phyloP scores from a whole-genome alignment of 1,140 invertebrate genomes.

The Danaus melanippus region DNA sequence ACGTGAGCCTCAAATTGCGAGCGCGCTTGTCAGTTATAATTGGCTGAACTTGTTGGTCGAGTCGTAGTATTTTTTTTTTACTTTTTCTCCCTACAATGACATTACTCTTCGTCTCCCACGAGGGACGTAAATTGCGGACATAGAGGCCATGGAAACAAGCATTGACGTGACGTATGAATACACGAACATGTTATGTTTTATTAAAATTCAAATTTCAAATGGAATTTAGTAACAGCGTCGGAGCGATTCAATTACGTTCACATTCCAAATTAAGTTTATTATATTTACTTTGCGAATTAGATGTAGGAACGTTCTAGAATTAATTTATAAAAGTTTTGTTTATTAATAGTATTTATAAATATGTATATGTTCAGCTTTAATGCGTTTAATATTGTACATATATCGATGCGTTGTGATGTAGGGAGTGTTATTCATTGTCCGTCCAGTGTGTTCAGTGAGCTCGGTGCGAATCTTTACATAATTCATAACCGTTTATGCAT shows the following conservation, averaged over 20 bases:
- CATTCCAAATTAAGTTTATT: too few relatives aligned
- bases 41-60: slow-evolving; percentile 70
- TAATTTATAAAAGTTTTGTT: too few relatives aligned
- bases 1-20: slow-evolving; percentile 26
- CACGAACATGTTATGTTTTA: slow-evolving; percentile 55
- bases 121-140: slow-evolving; percentile 65
- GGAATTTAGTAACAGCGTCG: slow-evolving; percentile 38
- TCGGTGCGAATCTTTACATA: slow-evolving; percentile 51
- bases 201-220: slow-evolving; percentile 61
- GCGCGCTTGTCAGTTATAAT: slow-evolving; percentile 68
- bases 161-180: slow-evolving; percentile 66
- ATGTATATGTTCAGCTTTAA: too few relatives aligned
- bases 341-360: too few relatives aligned
- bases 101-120: slow-evolving; percentile 70
- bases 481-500: slow-evolving; percentile 63
- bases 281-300: too few relatives aligned
- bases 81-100: slow-evolving; percentile 50
- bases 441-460: slow-evolving; percentile 8
- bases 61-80: slow-evolving; percentile 55
- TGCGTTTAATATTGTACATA: too few relatives aligned
- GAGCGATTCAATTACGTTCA: slow-evolving; percentile 30
- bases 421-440: slow-evolving; percentile 30
- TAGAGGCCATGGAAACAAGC: slow-evolving; percentile 56
- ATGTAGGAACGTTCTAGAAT: too few relatives aligned
- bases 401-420: too few relatives aligned